Conservation (phyloP, 92 coral and sea anemone species). For the Paragorgia papillata region DNA sequence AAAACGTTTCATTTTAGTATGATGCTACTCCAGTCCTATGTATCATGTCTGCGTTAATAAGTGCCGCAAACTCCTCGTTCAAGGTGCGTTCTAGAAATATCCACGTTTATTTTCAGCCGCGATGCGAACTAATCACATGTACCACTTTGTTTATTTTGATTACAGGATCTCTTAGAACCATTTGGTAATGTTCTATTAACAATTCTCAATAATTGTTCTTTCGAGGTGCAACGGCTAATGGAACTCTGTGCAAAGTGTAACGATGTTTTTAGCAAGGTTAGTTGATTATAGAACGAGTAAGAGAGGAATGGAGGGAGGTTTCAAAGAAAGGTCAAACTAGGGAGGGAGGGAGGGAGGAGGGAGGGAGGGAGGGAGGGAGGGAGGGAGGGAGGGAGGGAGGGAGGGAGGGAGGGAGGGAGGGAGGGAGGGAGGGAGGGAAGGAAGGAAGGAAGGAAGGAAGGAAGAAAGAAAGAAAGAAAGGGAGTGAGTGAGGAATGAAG, state of each 20-base stretch:
- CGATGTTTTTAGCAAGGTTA: constrained; percentile 92
- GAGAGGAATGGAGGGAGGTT: not conserved
- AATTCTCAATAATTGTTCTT: constrained; percentile 83
- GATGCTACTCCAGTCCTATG: constrained; percentile 84
- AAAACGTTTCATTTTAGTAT: too few species aligned
- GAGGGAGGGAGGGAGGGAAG: too few species aligned
- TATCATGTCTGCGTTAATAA: constrained; percentile 83
- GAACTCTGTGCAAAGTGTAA: constrained; percentile 91
- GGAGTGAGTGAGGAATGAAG: too few species aligned
- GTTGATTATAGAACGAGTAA: not conserved
- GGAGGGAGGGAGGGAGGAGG: too few species aligned
- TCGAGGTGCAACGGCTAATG: constrained; percentile 83
- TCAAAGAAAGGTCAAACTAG: not conserved
- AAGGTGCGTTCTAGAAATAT: constrained; percentile 58
- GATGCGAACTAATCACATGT: too few species aligned
- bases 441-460: not conserved
- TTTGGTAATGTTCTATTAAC: constrained; percentile 77
- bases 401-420: too few species aligned
- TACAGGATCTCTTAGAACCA: constrained; percentile 82
- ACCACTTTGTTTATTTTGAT: not conserved
- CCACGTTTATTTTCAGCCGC: not conserved
- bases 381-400: too few species aligned
- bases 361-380: too few species aligned
- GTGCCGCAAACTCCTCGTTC: constrained; percentile 90
- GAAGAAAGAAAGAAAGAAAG: not conserved